A percentile compares a stretch with the other conserved stretches of the same genome.
These are phyloP conservation scores for Hermaeophaga mercurialis DNA, from an alignment of 2,888 invertebrate genomes.

Conservation along the genomic window DNA sequence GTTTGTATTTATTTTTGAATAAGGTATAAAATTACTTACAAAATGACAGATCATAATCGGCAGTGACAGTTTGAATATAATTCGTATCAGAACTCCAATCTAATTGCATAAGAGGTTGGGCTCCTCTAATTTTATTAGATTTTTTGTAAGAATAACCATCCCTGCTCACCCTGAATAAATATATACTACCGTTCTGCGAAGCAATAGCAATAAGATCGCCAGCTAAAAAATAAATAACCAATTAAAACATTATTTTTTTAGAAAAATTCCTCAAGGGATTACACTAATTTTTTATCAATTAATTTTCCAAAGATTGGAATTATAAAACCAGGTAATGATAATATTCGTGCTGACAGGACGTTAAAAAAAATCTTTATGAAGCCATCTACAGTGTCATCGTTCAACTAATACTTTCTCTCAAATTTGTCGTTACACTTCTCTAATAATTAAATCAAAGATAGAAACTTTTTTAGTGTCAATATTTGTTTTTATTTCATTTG, in stretches of 20 bases:
- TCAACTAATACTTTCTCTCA: too few relatives aligned
- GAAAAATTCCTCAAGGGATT: not conserved
- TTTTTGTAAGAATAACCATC: conserved; percentile 91
- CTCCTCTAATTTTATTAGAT: conserved; percentile 84
- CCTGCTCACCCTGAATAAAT: conserved; percentile 82
- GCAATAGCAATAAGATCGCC: conserved; percentile 88
- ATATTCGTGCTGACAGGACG: too few relatives aligned
- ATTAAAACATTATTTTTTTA: not conserved
- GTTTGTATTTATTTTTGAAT: too few relatives aligned
- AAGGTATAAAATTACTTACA: conserved; percentile 66
- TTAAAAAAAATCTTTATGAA: too few relatives aligned
- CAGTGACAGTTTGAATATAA: conserved; percentile 86
- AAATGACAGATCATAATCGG: conserved; percentile 86
- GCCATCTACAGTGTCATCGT: too few relatives aligned
- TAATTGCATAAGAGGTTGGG: conserved; percentile 82
- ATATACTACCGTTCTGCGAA: conserved; percentile 86
- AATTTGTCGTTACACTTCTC: too few relatives aligned
- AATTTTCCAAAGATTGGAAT: too few relatives aligned
- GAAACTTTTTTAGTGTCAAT: too few relatives aligned
- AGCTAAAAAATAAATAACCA: conserved; percentile 61
- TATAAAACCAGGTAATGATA: too few relatives aligned
- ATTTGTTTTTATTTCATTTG: too few relatives aligned
- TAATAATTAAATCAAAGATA: too few relatives aligned
- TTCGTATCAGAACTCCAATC: conserved; percentile 92
- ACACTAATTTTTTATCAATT: not conserved